Percentiles rank a stretch among this genome's conserved stretches.
Conservation (phyloP, 2,797 vertebrate genomes). For the Pseudomugil gertrudae region DNA sequence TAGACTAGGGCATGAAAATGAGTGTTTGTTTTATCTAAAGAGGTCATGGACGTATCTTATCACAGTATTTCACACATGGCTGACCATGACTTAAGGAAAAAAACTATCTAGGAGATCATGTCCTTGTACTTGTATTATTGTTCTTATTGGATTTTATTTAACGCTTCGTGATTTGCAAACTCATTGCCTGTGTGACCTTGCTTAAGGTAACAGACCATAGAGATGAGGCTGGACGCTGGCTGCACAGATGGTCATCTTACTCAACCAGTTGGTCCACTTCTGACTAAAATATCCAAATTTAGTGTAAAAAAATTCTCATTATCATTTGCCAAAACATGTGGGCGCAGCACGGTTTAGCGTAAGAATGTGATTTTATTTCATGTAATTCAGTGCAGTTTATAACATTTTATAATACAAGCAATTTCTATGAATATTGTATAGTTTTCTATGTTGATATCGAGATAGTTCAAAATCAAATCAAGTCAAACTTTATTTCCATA, state of each 20-base stretch:
- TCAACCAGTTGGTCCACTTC: not conserved
- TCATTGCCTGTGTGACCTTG: not conserved
- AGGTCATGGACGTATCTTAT: constrained; percentile 1
- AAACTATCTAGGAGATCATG: not conserved
- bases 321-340: no score
- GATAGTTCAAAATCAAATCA: no score
- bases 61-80: constrained; percentile 5
- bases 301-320: not conserved
- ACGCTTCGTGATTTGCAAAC: constrained; percentile 2
- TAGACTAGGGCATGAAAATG: constrained; percentile 21
- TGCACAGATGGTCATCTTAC: not conserved
- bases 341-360: no score
- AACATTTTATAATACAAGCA: no score
- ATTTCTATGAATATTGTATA: no score
- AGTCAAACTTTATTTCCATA: no score
- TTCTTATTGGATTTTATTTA: constrained; percentile 21
- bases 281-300: not conserved
- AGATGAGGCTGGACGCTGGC: not conserved
- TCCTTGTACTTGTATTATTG: constrained; percentile 3
- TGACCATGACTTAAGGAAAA: not conserved
- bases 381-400: no score
- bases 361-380: no score
- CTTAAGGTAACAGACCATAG: not conserved
- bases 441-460: no score
- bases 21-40: constrained; percentile 24